Percentiles rank a stretch among this genome's conserved stretches.
These are phyloP conservation scores for Amiota mariae DNA, from an alignment of 2,888 invertebrate species.

Conservation along the genomic window DNA sequence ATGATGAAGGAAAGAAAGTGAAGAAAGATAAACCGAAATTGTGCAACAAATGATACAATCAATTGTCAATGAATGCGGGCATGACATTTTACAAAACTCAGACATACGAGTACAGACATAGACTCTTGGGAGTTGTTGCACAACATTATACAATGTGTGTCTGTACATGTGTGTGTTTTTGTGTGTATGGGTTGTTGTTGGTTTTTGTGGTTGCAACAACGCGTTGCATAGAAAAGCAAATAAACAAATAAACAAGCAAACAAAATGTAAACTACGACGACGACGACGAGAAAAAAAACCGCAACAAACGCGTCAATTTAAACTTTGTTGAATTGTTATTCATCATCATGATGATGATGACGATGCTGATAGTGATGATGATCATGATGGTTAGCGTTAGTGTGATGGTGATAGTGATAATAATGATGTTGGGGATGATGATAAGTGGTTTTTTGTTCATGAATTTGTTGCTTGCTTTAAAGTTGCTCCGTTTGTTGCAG, in stretches of 20 bases:
- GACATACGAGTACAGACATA: too few species aligned
- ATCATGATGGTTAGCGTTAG: background rate
- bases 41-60: slow-evolving; percentile 24
- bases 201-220: slow-evolving; percentile 6
- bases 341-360: background rate
- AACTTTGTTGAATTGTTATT: slow-evolving; percentile 37
- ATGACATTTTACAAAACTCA: too few species aligned
- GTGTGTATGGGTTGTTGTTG: slow-evolving; percentile 15
- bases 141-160: slow-evolving; percentile 33
- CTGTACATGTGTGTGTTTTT: slow-evolving; percentile 26
- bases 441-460: background rate
- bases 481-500: slow-evolving; percentile 5
- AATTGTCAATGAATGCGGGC: background rate
- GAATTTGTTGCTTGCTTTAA: slow-evolving; percentile 23
- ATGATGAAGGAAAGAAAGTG: background rate
- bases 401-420: background rate
- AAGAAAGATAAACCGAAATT: background rate
- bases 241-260: background rate
- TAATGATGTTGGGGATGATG: background rate
- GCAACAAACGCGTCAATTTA: slow-evolving; percentile 44
- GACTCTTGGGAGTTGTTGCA: too few species aligned
- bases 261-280: background rate
- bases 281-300: slow-evolving; percentile 14
- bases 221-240: background rate
- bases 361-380: background rate